Evolutionary conservation across 2,888 invertebrate species (phyloP).

Genomic region (Eugnorisma glareosa): DNA sequence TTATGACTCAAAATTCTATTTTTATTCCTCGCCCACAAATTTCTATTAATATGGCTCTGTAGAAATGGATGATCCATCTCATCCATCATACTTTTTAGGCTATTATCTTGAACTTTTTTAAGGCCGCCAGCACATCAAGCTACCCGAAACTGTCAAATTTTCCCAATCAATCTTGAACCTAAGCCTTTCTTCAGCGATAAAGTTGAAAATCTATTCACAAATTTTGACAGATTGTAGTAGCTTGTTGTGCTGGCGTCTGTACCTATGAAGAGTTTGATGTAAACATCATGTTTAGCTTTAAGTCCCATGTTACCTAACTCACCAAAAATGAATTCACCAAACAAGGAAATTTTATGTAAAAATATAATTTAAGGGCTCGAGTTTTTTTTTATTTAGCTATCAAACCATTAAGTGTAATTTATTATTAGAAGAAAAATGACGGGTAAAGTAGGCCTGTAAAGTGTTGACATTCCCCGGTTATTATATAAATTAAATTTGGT

Average conservation of each 20-base stretch:
- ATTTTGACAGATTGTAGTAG: no score
- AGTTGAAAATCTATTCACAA: no score
- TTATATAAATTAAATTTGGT: neutral
- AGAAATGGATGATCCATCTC: neutral
- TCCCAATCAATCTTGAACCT: no score
- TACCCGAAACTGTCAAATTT: no score
- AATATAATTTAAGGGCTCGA: neutral
- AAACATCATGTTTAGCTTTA: conserved; percentile 18
- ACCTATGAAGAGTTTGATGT: neutral
- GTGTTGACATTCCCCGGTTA: conserved; percentile 15
- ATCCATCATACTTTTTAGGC: neutral
- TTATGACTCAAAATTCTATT: neutral
- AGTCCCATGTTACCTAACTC: conserved; percentile 34
- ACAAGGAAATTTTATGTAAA: conserved; percentile 7
- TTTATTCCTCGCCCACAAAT: conserved; percentile 13
- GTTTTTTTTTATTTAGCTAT: neutral
- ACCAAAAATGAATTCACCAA: conserved; percentile 59
- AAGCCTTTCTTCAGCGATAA: no score
- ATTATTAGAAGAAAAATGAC: neutral
- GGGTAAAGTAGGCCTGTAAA: neutral
- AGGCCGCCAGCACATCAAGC: no score
- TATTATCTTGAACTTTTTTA: neutral
- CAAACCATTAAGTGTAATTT: neutral
- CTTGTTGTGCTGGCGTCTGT: no score
- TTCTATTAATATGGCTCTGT: neutral